phyloP scores from a whole-genome alignment of 2,888 invertebrate genomes.

The Strigamia maritima region DNA sequence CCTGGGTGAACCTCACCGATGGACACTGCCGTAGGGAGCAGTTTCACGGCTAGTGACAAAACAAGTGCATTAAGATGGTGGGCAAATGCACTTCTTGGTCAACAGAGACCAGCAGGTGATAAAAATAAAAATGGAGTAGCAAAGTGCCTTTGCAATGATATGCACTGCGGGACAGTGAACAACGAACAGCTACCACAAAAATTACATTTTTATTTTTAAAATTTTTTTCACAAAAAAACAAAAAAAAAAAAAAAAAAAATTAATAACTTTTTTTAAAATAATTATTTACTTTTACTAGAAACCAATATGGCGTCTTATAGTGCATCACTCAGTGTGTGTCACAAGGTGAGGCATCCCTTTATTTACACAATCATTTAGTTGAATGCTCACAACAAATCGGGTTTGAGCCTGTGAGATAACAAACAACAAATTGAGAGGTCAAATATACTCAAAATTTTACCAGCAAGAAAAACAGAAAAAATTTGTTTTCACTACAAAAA shows the following conservation, averaged over 20 bases:
- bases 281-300: not conserved
- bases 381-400: constrained; percentile 4
- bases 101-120: not conserved
- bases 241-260: too few species aligned
- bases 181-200: not conserved
- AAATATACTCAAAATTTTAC: not conserved
- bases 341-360: not conserved
- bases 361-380: constrained; percentile 4
- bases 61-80: constrained; percentile 24
- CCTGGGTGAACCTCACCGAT: not conserved
- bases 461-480: constrained; percentile 28
- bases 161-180: constrained; percentile 4
- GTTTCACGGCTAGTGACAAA: constrained; percentile 17
- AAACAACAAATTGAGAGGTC: constrained; percentile 4
- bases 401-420: constrained; percentile 4
- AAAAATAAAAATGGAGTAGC: not conserved
- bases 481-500: constrained; percentile 17
- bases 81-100: constrained; percentile 27
- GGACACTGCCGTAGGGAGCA: constrained; percentile 9
- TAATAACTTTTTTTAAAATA: too few species aligned
- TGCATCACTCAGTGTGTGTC: not conserved
- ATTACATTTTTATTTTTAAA: not conserved
- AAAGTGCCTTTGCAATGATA: constrained; percentile 4
- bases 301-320: not conserved
- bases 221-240: not conserved